Percentiles rank a stretch among this genome's conserved stretches.
Conservation (phyloP, 2,797 vertebrate genomes). For the Petrocephalus schoutedeni region DNA sequence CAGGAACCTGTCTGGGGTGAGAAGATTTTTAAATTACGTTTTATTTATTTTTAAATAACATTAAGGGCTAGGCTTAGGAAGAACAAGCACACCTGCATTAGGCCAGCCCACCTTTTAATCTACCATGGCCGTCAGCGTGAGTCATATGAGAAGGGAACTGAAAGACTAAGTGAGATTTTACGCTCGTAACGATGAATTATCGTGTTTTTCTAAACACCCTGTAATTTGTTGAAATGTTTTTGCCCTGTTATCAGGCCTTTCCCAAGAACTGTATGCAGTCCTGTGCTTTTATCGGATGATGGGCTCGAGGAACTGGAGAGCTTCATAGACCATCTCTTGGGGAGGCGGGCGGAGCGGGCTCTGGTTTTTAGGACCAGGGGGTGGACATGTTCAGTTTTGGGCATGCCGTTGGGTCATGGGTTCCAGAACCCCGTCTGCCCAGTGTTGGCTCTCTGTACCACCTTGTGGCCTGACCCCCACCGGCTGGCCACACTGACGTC, state of each 20-base stretch:
- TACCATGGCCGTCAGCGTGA: neutral
- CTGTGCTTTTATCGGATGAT: neutral
- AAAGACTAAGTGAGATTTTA: neutral
- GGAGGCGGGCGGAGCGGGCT: neutral
- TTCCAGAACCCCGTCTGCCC: neutral
- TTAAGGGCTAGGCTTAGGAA: neutral
- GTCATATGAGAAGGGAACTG: neutral
- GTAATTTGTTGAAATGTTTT: neutral
- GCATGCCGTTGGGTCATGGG: neutral
- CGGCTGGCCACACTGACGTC: neutral
- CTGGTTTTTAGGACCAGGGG: neutral
- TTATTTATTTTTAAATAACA: neutral
- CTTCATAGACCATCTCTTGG: neutral
- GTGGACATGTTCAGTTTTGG: neutral
- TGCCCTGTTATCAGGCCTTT: neutral
- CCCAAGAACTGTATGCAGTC: neutral
- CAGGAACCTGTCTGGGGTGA: conserved; percentile 57
- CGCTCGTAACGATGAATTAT: neutral
- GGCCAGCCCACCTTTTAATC: neutral
- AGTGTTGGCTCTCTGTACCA: neutral
- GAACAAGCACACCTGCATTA: neutral
- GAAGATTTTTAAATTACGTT: conserved; percentile 34
- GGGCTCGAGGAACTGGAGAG: neutral
- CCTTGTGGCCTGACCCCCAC: neutral
- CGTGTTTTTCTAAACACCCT: neutral